A percentile compares a stretch with the other conserved stretches of the same genome.
phyloP scores from a whole-genome alignment of 2,888 invertebrate species.

The Dichetophora obliterata region DNA sequence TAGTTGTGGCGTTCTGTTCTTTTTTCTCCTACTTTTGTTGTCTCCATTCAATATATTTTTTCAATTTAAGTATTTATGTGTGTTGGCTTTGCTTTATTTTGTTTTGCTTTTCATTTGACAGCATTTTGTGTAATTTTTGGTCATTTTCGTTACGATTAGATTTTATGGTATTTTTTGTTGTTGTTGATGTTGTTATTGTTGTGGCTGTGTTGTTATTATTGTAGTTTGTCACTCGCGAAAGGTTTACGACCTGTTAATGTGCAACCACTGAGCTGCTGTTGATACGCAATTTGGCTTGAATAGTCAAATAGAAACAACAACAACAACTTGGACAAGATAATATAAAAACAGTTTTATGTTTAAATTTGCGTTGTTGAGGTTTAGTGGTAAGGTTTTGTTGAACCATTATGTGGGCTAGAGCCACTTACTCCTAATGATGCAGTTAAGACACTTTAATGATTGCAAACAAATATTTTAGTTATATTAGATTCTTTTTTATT shows the following conservation, averaged over 20 bases:
- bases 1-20: not conserved
- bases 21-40: not conserved
- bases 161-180: constrained; percentile 11
- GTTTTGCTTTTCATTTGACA: constrained; percentile 6
- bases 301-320: not conserved
- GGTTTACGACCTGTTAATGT: constrained; percentile 64
- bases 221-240: constrained; percentile 54
- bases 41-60: not conserved
- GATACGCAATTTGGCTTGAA: constrained; percentile 49
- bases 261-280: constrained; percentile 54
- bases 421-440: too few relatives aligned
- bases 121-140: constrained; percentile 31
- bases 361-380: too few relatives aligned
- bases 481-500: too few relatives aligned
- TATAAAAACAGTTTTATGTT: too few relatives aligned
- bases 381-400: too few relatives aligned
- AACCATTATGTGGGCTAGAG: too few relatives aligned
- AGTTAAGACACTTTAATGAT: too few relatives aligned
- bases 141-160: constrained; percentile 22
- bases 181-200: constrained; percentile 23
- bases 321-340: not conserved
- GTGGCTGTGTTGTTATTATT: constrained; percentile 23
- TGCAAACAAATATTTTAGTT: too few relatives aligned
- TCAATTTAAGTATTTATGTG: not conserved
- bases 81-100: not conserved